phyloP scores from a whole-genome alignment of 2,113 vertebrate species.

The Colossoma macropomum region DNA sequence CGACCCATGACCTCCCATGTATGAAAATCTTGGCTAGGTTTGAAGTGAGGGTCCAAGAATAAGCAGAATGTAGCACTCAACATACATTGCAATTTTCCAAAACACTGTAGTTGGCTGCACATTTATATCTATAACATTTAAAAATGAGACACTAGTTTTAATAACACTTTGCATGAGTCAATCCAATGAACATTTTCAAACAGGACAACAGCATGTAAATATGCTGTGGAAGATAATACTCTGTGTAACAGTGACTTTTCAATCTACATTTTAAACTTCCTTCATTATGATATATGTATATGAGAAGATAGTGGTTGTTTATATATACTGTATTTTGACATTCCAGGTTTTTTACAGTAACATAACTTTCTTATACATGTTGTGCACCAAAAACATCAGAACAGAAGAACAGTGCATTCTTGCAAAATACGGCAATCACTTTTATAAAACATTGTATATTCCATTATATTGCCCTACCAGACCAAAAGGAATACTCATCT shows the following conservation, averaged over 20 bases:
- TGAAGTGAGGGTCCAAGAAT: neutral
- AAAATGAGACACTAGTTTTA: conserved; percentile 27
- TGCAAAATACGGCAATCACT: conserved; percentile 32
- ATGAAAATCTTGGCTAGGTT: neutral
- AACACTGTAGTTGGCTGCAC: neutral
- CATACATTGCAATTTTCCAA: conserved; percentile 13
- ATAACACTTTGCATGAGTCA: conserved; percentile 30
- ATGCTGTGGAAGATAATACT: conserved; percentile 21
- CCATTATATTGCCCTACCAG: neutral
- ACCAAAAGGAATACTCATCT: neutral
- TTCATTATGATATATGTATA: conserved; percentile 21
- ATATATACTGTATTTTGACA: conserved; percentile 31
- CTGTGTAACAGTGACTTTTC: conserved; percentile 5
- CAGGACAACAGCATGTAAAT: conserved; percentile 28
- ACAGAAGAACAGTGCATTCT: conserved; percentile 33
- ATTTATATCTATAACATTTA: neutral
- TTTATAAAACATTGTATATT: conserved; percentile 34
- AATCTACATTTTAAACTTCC: neutral
- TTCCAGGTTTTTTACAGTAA: conserved; percentile 39
- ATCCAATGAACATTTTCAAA: conserved; percentile 26
- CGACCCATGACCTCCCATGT: too few relatives aligned
- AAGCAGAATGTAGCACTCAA: neutral
- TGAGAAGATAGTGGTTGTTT: conserved; percentile 3
- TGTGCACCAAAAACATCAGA: conserved; percentile 11
- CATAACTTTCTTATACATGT: conserved; percentile 19